Conservation (phyloP, 92 coral and sea anemone species). For the Parazoanthus atlanticus region DNA sequence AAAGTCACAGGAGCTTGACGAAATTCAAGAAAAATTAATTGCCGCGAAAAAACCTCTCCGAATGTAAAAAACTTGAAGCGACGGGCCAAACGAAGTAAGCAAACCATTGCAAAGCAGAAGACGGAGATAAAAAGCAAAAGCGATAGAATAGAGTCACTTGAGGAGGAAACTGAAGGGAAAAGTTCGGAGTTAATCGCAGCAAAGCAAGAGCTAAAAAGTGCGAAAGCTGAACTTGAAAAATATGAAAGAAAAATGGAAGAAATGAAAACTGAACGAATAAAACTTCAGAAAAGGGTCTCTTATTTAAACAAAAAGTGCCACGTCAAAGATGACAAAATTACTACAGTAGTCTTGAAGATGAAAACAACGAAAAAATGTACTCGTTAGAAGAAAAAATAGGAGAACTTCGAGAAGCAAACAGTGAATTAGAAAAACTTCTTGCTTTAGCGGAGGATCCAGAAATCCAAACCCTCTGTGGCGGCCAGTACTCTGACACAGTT, state of each 20-base stretch:
- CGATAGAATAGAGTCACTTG: background rate
- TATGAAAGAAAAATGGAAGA: background rate
- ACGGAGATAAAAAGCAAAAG: background rate
- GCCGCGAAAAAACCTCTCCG: conserved; percentile 29
- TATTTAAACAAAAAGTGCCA: background rate
- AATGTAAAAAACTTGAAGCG: conserved; percentile 17
- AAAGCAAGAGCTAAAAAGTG: background rate
- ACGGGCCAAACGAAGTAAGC: conserved; percentile 7
- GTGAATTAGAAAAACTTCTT: conserved; percentile 11
- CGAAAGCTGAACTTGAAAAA: background rate
- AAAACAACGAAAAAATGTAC: background rate
- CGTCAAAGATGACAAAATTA: conserved; percentile 15
- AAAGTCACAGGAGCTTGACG: conserved; percentile 29
- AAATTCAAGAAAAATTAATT: conserved; percentile 13
- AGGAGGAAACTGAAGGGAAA: background rate
- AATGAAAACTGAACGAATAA: background rate
- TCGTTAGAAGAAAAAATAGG: too few species aligned
- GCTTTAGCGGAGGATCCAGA: background rate
- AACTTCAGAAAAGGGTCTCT: background rate
- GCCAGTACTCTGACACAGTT: background rate
- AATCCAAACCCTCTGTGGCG: background rate
- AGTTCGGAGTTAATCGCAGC: background rate
- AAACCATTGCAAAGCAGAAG: background rate
- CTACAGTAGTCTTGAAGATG: conserved; percentile 14
- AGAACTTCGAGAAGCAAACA: conserved; percentile 5